phyloP scores from a whole-genome alignment of 92 coral and sea anemone species.

The Nematostella vectensis region DNA sequence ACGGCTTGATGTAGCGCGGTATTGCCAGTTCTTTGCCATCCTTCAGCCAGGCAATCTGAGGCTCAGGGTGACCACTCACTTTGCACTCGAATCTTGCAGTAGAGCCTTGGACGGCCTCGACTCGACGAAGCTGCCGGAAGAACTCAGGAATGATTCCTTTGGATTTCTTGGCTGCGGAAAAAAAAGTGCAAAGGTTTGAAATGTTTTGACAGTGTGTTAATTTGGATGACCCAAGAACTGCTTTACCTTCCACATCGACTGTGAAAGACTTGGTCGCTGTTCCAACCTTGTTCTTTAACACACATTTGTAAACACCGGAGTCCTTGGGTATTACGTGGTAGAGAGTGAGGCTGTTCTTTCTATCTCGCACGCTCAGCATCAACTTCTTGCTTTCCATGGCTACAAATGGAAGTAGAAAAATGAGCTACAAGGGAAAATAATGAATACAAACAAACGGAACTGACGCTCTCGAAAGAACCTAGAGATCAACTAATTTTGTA shows the following conservation, averaged over 20 bases:
- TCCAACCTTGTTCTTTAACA: conserved; percentile 73
- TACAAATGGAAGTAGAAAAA: not conserved
- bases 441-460: too few species aligned
- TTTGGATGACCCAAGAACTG: not conserved
- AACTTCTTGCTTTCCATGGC: conserved; percentile 13
- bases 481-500: too few species aligned
- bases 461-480: too few species aligned
- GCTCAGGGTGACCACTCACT: conserved; percentile 71
- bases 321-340: conserved; percentile 53
- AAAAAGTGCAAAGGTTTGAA: not conserved
- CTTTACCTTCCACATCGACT: conserved; percentile 70
- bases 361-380: conserved; percentile 10
- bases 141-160: conserved; percentile 83
- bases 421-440: too few species aligned
- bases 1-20: conserved; percentile 33
- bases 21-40: conserved; percentile 51
- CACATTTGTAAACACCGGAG: conserved; percentile 88
- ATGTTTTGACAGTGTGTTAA: too few species aligned
- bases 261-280: conserved; percentile 56
- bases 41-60: conserved; percentile 64
- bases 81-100: conserved; percentile 64
- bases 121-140: conserved; percentile 35
- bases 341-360: conserved; percentile 29
- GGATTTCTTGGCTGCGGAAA: conserved; percentile 60
- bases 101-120: conserved; percentile 63